Percentiles rank a stretch among this genome's conserved stretches.
Conservation (phyloP, 1,140 invertebrate genomes). For the Conus betulinus region DNA sequence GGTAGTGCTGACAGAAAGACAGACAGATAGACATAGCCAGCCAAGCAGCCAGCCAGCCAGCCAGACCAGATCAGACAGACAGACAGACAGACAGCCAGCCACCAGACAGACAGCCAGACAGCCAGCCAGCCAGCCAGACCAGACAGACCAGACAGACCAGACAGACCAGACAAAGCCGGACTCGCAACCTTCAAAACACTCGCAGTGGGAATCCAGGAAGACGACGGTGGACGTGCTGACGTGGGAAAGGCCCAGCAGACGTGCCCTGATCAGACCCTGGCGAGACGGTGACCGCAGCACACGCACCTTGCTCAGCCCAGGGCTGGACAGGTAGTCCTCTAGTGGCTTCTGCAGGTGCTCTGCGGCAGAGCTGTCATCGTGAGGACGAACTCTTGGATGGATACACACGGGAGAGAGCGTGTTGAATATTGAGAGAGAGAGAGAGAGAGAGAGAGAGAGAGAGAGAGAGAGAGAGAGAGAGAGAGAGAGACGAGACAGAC, state of each 20-base stretch:
- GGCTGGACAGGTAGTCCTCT: conserved; percentile 89
- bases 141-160: not conserved
- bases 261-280: conserved; percentile 86
- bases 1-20: too few relatives aligned
- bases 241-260: conserved; percentile 88
- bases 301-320: conserved; percentile 87
- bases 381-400: too few relatives aligned
- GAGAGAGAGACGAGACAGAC: too few relatives aligned
- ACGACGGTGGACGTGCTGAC: conserved; percentile 93
- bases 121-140: too few relatives aligned
- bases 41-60: too few relatives aligned
- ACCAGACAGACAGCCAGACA: not conserved
- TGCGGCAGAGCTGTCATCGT: not conserved
- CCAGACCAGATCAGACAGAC: too few relatives aligned
- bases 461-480: too few relatives aligned
- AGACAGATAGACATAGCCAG: too few relatives aligned
- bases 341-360: conserved; percentile 88
- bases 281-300: conserved; percentile 83
- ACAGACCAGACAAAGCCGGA: not conserved
- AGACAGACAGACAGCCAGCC: not conserved
- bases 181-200: conserved; percentile 85
- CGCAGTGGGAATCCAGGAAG: conserved; percentile 97
- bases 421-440: too few relatives aligned
- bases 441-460: too few relatives aligned
- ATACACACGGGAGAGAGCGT: too few relatives aligned